Percentiles rank a stretch among this genome's conserved stretches.
These are phyloP conservation scores for Porites cylindrica DNA, from an alignment of 92 coral and sea anemone genomes.

Conservation along the genomic window DNA sequence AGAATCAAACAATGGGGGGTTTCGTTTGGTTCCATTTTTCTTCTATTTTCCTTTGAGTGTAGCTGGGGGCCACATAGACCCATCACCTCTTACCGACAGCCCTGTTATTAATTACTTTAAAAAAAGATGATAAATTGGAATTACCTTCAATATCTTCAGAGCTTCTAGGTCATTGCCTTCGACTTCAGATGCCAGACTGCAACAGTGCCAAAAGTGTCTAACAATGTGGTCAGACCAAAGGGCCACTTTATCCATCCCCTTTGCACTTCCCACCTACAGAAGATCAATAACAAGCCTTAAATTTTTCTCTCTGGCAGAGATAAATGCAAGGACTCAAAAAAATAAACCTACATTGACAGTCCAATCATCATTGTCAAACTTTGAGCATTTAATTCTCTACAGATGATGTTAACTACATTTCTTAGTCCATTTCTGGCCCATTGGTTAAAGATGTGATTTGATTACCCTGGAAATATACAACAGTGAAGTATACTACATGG, in stretches of 20 bases:
- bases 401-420: not conserved
- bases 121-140: not conserved
- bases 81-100: not conserved
- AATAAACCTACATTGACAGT: not conserved
- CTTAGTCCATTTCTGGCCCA: not conserved
- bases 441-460: not conserved
- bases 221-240: slow-evolving; percentile 61
- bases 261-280: slow-evolving; percentile 49
- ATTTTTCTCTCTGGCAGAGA: not conserved
- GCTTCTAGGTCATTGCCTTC: slow-evolving; percentile 4
- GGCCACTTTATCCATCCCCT: slow-evolving; percentile 50
- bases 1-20: no score
- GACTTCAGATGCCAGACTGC: slow-evolving; percentile 20
- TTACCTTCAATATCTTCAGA: slow-evolving; percentile 25
- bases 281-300: not conserved
- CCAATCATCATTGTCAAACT: slow-evolving; percentile 1
- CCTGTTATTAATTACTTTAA: not conserved
- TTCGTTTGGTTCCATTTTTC: no score
- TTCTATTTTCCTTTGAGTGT: no score
- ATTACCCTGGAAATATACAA: not conserved
- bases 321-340: slow-evolving; percentile 2
- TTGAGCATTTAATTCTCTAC: not conserved
- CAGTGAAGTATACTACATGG: slow-evolving; percentile 4
- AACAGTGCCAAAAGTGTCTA: slow-evolving; percentile 65
- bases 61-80: no score